Conservation (phyloP, 2,888 invertebrate genomes). For the Metalampra italica region DNA sequence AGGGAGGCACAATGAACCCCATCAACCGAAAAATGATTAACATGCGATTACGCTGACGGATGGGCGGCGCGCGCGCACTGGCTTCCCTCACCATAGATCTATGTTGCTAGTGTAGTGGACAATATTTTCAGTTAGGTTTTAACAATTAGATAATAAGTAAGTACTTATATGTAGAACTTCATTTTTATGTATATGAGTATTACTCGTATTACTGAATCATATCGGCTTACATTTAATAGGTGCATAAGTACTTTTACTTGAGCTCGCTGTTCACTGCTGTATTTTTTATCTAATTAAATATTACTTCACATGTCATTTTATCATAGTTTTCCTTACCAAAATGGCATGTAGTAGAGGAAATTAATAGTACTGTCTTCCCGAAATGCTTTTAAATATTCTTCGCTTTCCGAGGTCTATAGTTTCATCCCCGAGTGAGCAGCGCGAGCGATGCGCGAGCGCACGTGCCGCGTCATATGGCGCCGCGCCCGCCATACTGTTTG, state of each 20-base stretch:
- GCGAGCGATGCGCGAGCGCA: slow-evolving; percentile 68
- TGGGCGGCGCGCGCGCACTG: slow-evolving; percentile 65
- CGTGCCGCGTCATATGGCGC: slow-evolving; percentile 76
- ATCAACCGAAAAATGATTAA: slow-evolving; percentile 78
- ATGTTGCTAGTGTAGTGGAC: slow-evolving; percentile 9
- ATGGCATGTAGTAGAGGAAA: too few relatives aligned
- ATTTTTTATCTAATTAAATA: too few relatives aligned
- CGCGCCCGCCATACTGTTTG: slow-evolving; percentile 76
- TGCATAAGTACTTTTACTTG: too few relatives aligned
- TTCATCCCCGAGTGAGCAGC: slow-evolving; percentile 74
- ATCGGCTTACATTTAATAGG: too few relatives aligned
- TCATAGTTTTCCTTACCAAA: too few relatives aligned
- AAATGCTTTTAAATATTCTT: too few relatives aligned
- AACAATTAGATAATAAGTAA: neutral
- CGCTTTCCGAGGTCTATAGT: slow-evolving; percentile 31
- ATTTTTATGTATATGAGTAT: too few relatives aligned
- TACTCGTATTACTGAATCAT: too few relatives aligned
- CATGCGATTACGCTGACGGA: slow-evolving; percentile 75
- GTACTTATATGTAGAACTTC: too few relatives aligned
- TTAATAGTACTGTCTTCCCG: too few relatives aligned
- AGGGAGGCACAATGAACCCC: slow-evolving; percentile 66
- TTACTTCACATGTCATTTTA: too few relatives aligned
- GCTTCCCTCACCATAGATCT: slow-evolving; percentile 61
- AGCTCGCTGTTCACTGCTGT: too few relatives aligned
- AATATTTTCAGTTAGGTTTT: neutral